These are phyloP conservation scores for Drosophila novamexicana DNA, from an alignment of 1,140 invertebrate species.

Conservation along the genomic window DNA sequence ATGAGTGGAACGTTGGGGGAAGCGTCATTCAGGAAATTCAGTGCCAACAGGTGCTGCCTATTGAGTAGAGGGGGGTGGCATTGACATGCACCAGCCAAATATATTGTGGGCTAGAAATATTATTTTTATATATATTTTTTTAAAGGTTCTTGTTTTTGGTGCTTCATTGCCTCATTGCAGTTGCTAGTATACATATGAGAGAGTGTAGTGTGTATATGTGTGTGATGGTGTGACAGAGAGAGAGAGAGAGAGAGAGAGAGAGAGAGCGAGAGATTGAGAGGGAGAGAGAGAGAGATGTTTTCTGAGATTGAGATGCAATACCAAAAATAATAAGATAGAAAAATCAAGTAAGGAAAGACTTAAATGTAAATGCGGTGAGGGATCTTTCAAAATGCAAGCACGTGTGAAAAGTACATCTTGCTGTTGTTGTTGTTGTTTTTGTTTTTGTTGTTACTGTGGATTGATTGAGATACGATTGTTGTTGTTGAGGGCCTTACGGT, in stretches of 20 bases:
- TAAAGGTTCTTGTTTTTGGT: slow-evolving; percentile 32
- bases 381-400: slow-evolving; percentile 70
- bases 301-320: slow-evolving; percentile 63
- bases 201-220: slow-evolving; percentile 42
- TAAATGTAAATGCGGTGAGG: slow-evolving; percentile 51
- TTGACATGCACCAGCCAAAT: slow-evolving; percentile 45
- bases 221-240: slow-evolving; percentile 41
- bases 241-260: slow-evolving; percentile 51
- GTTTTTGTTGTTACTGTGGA: slow-evolving; percentile 38
- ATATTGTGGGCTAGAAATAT: slow-evolving; percentile 33
- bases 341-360: slow-evolving; percentile 48
- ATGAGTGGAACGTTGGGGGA: slow-evolving; percentile 24
- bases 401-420: slow-evolving; percentile 51
- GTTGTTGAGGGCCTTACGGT: slow-evolving; percentile 54
- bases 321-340: slow-evolving; percentile 63
- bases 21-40: slow-evolving; percentile 19
- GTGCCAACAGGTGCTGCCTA: slow-evolving; percentile 19
- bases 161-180: slow-evolving; percentile 53
- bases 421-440: slow-evolving; percentile 52
- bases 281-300: slow-evolving; percentile 15
- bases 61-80: slow-evolving; percentile 1
- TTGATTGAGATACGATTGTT: slow-evolving; percentile 44
- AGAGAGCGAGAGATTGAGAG: slow-evolving; percentile 32
- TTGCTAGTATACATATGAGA: slow-evolving; percentile 39
- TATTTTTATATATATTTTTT: slow-evolving; percentile 11